These are phyloP conservation scores for Rhinolophus ferrumequinum DNA, from an alignment of 2,113 vertebrate species.

Conservation along the genomic window DNA sequence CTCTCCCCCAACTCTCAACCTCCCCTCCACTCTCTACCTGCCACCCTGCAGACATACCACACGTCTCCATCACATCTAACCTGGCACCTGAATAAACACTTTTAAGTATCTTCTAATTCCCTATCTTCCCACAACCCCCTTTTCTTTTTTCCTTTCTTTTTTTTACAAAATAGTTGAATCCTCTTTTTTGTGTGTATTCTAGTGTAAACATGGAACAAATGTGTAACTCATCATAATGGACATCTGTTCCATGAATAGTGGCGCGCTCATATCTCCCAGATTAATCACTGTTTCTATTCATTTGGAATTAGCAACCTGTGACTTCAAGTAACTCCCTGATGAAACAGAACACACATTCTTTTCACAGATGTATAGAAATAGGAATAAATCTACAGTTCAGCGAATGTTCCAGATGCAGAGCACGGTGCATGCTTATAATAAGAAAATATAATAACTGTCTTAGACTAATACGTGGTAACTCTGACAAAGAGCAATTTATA, in stretches of 20 bases:
- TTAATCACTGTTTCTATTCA: constrained; percentile 84
- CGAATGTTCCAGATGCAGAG: constrained; percentile 58
- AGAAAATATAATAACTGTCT: constrained; percentile 68
- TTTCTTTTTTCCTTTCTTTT: neutral
- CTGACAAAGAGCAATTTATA: constrained; percentile 74
- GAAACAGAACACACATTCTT: constrained; percentile 81
- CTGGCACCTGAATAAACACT: constrained; percentile 85
- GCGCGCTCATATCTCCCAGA: constrained; percentile 78
- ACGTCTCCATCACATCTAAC: constrained; percentile 71
- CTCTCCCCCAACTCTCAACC: neutral
- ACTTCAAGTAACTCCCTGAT: constrained; percentile 80
- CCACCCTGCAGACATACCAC: neutral
- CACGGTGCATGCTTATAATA: constrained; percentile 63
- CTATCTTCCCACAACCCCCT: constrained; percentile 75
- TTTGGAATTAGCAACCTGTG: constrained; percentile 81
- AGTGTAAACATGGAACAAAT: constrained; percentile 87
- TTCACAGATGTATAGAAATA: constrained; percentile 78
- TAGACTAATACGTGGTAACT: constrained; percentile 56
- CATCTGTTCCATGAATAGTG: constrained; percentile 85
- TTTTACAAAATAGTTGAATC: constrained; percentile 77
- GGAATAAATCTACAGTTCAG: constrained; percentile 76
- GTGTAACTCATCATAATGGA: constrained; percentile 84
- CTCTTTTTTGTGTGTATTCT: constrained; percentile 70
- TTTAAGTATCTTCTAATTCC: constrained; percentile 84
- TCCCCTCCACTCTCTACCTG: constrained; percentile 45